Percentiles rank a stretch among this genome's conserved stretches.
Evolutionary conservation across 2,113 vertebrate genomes (phyloP).

Genomic region (Proteles cristata): DNA sequence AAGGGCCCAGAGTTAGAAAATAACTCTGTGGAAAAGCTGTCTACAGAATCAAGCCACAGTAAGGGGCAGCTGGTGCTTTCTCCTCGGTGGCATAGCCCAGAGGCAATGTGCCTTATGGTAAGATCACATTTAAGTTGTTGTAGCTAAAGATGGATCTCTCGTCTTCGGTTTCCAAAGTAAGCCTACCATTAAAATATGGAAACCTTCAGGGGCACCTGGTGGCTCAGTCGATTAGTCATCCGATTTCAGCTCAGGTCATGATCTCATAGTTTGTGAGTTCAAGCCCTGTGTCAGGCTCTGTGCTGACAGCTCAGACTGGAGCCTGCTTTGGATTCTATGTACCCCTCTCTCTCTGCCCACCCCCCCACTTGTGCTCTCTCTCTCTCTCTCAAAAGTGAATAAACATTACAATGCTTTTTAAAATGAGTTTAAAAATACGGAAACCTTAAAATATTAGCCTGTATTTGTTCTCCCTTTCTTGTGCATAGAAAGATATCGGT

Average conservation of each 20-base stretch:
- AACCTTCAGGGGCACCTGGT: no score
- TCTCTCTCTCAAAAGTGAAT: no score
- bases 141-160: background rate
- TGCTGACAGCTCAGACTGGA: no score
- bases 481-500: background rate
- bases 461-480: background rate
- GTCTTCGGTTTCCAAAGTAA: slow-evolving; percentile 11
- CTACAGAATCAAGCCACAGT: accelerated
- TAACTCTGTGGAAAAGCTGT: background rate
- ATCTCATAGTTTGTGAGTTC: no score
- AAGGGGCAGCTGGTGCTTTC: background rate
- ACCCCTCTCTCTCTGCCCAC: no score
- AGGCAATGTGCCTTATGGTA: background rate
- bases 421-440: no score
- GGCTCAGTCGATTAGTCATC: no score
- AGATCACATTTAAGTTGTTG: background rate
- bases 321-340: no score
- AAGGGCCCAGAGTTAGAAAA: background rate
- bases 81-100: background rate
- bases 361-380: no score
- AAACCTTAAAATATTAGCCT: background rate
- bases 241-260: no score
- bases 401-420: no score
- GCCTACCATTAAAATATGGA: background rate
- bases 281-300: no score